Percentiles rank a stretch among this genome's conserved stretches.
phyloP scores from a whole-genome alignment of 2,113 vertebrate genomes.

The Tamias sibiricus region DNA sequence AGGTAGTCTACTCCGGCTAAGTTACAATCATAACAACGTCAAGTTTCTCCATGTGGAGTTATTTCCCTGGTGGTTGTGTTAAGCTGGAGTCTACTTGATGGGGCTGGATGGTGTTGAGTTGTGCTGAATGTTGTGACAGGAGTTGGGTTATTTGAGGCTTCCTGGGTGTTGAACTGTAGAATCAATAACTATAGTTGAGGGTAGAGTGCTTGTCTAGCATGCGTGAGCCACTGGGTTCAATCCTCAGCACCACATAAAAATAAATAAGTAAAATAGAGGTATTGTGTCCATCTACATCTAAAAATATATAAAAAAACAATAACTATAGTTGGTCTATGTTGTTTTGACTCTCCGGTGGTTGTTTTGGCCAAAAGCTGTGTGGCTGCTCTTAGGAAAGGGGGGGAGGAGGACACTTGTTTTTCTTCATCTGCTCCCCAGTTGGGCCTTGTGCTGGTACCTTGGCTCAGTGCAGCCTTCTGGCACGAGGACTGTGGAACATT shows the following conservation, averaged over 20 bases:
- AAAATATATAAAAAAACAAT: too few species aligned
- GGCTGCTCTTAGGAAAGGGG: neutral
- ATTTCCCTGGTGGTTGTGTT: neutral
- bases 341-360: neutral
- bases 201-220: too few species aligned
- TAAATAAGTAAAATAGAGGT: too few species aligned
- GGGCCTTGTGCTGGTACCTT: conserved; percentile 64
- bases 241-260: too few species aligned
- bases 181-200: neutral
- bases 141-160: neutral
- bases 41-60: neutral
- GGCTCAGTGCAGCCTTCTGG: conserved; percentile 65
- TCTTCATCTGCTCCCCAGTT: neutral
- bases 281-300: too few species aligned
- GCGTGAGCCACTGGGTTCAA: too few species aligned
- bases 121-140: neutral
- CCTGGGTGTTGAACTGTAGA: neutral
- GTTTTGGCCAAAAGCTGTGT: neutral
- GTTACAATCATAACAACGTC: neutral
- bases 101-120: neutral
- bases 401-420: neutral
- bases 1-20: neutral
- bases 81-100: neutral
- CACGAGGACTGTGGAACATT: conserved; percentile 71
- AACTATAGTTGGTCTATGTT: neutral